Conservation (phyloP, 2,797 vertebrate species). For the Gallirallus australis region DNA sequence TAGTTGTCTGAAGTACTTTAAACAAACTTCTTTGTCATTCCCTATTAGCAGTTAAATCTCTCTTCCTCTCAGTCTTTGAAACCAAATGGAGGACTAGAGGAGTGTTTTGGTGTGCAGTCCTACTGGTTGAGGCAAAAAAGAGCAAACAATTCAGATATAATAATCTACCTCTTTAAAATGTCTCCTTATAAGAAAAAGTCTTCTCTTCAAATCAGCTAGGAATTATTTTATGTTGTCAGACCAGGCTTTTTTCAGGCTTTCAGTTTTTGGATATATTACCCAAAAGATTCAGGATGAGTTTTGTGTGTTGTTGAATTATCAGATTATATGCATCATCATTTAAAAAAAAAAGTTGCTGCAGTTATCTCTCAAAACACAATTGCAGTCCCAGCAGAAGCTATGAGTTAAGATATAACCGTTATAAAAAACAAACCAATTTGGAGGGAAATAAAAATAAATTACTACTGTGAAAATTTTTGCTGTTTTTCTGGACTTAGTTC, state of each 20-base stretch:
- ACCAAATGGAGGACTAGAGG: background rate
- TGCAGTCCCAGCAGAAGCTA: background rate
- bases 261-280: background rate
- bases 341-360: background rate
- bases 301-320: background rate
- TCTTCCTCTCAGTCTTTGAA: background rate
- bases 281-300: background rate
- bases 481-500: background rate
- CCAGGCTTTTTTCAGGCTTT: background rate
- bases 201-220: background rate
- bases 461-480: background rate
- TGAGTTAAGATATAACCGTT: background rate
- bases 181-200: background rate
- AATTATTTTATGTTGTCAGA: background rate
- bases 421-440: background rate
- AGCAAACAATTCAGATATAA: background rate
- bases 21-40: background rate
- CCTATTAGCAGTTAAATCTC: background rate
- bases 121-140: background rate
- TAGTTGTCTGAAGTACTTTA: background rate
- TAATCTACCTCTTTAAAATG: background rate
- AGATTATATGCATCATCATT: background rate
- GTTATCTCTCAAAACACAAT: background rate
- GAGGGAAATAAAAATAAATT: constrained; percentile 9
- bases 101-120: background rate